Evolutionary conservation across 2,797 vertebrate species (phyloP).

Genomic region (Sebastes hopkinsi): DNA sequence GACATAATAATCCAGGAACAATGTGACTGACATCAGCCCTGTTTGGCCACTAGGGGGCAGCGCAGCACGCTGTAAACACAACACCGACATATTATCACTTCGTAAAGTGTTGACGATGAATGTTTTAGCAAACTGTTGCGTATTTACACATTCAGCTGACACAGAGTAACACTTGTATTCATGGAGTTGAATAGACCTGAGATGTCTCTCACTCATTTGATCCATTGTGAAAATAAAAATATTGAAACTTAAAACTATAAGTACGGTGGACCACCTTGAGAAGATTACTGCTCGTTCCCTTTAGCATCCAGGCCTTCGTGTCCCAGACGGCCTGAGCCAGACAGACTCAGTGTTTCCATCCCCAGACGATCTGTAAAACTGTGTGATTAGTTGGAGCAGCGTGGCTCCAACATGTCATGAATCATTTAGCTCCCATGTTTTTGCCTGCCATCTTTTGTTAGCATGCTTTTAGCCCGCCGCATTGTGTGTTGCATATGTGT

Average conservation of each 20-base stretch:
- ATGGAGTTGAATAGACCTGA: too few species aligned
- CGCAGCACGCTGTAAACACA: not conserved
- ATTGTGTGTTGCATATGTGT: constrained; percentile 1
- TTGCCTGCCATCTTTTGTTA: constrained; percentile 4
- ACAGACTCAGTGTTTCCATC: not conserved
- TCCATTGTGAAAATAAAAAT: not conserved
- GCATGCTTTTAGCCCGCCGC: constrained; percentile 19
- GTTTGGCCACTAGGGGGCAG: too few species aligned
- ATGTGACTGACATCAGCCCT: not conserved
- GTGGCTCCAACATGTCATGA: not conserved
- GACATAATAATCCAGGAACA: not conserved
- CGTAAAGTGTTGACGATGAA: not conserved
- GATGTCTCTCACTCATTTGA: not conserved
- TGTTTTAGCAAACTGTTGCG: not conserved
- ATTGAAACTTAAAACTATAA: not conserved
- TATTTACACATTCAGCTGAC: not conserved
- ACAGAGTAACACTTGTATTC: too few species aligned
- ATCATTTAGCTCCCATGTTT: not conserved
- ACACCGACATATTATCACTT: not conserved
- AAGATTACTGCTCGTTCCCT: not conserved
- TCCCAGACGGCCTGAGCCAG: not conserved
- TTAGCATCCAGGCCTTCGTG: not conserved
- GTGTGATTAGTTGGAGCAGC: not conserved
- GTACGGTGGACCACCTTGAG: not conserved
- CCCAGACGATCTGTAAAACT: not conserved